Evolutionary conservation across 2,113 vertebrate species (phyloP), one percentile per base, ranked within the genome.

Genomic region (Phaetusa simplex): DNA sequence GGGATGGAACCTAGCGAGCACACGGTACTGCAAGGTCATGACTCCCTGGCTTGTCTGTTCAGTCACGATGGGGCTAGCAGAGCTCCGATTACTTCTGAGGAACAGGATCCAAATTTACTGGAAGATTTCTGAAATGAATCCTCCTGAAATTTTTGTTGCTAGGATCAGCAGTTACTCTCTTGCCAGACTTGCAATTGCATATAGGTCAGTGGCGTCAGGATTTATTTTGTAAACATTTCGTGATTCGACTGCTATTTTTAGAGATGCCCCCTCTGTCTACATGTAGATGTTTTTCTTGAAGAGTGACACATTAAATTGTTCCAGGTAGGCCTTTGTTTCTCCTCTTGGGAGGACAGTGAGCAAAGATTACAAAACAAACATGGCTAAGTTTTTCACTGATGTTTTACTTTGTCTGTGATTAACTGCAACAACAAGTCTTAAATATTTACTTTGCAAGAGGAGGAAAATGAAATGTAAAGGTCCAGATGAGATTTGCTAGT

Each of bases 101-200:
- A 88, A 73, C 45, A 36, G 43, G 82, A 91, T 96, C 93, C 76
- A 86, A 45, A 83, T 73, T 86, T 92, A 70, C 67, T 86, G 67
- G 66, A 83, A 91, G 82, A 91, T 95, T 93, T 93, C 65, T 76
- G 81, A 92, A 96, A 95, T 88, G 1, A 94, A 95, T 93, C 73
- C 90, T 92, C 52, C 58, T 88, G 94, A 92, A 94, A 65, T 91
- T 80, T 80, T 80, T 82, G 66, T 83, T 93, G 69, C 76, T 90
- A 21, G 73, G 88, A 86, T 95, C 72, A 91, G 65, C 88, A 79
- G 73, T 72, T 83, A 70, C 47, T 91, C 47, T 80, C 83, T 76
- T 82, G 69, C 85, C 70, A 59, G 85, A 89, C 40, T 49, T 82
- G 55, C n/a, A 76, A 61, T 56, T 84, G 45, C 40, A n/a, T 80